Evolutionary conservation across 2,888 invertebrate species (phyloP).

Genomic region (Sthenelais limicola): DNA sequence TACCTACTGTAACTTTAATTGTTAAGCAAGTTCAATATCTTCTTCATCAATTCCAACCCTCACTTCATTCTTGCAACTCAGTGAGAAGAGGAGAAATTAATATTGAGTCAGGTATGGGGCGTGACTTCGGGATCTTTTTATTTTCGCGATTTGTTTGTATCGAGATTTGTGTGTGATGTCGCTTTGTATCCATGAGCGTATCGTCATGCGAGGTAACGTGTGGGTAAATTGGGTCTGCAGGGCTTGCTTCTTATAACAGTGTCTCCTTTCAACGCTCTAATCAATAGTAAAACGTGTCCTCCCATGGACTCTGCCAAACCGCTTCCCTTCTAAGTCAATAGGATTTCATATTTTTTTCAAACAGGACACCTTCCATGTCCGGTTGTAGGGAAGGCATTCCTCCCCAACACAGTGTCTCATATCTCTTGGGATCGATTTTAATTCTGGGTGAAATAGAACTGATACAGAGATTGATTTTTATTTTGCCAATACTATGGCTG

Average conservation of each 20-base stretch:
- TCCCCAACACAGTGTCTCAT: constrained; percentile 17
- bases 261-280: neutral
- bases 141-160: too few relatives aligned
- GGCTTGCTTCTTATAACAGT: neutral
- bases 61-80: too few relatives aligned
- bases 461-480: constrained; percentile 36
- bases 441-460: constrained; percentile 1
- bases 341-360: too few relatives aligned
- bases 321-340: too few relatives aligned
- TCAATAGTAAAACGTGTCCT: constrained; percentile 13
- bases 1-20: too few relatives aligned
- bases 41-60: too few relatives aligned
- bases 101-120: too few relatives aligned
- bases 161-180: neutral
- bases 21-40: too few relatives aligned
- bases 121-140: too few relatives aligned
- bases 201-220: constrained; percentile 23
- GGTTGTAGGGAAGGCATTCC: neutral
- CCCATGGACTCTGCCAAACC: too few relatives aligned
- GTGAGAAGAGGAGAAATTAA: too few relatives aligned
- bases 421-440: constrained; percentile 27
- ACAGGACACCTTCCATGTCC: too few relatives aligned
- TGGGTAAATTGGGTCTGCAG: constrained; percentile 6
- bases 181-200: constrained; percentile 10
- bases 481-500: neutral